Percentiles rank a stretch among this genome's conserved stretches.
Conservation (phyloP, 1,140 invertebrate species). For the Lordiphosa clarofinis region DNA sequence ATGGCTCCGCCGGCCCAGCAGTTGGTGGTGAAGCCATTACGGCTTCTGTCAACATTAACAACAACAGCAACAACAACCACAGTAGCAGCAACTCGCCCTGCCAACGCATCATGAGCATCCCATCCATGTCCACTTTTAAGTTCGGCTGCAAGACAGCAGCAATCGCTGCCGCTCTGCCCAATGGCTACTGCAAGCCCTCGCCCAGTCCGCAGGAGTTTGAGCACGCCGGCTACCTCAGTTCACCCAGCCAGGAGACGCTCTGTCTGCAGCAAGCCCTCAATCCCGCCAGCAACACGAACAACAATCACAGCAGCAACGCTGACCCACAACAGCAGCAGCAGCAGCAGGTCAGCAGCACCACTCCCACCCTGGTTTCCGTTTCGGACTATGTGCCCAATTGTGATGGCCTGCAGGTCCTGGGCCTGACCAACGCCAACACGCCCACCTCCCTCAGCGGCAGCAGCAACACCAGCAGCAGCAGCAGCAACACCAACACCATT, state of each 20-base stretch:
- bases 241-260: slow-evolving; percentile 60
- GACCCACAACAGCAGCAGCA: slow-evolving; percentile 28
- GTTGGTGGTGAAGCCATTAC: slow-evolving; percentile 4
- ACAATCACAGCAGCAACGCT: slow-evolving; percentile 30
- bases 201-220: slow-evolving; percentile 71
- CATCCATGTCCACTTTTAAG: slow-evolving; percentile 77
- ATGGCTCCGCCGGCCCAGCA: slow-evolving; percentile 12
- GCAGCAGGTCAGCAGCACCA: slow-evolving; percentile 31
- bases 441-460: slow-evolving; percentile 13
- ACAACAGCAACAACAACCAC: slow-evolving; percentile 28
- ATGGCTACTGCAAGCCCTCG: slow-evolving; percentile 76
- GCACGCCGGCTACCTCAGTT: slow-evolving; percentile 63
- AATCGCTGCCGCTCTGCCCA: slow-evolving; percentile 56
- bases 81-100: slow-evolving; percentile 24
- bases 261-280: slow-evolving; percentile 34
- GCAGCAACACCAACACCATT: slow-evolving; percentile 8
- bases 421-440: slow-evolving; percentile 26
- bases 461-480: slow-evolving; percentile 4
- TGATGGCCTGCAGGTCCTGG: slow-evolving; percentile 32
- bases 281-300: slow-evolving; percentile 51
- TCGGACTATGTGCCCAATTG: slow-evolving; percentile 60
- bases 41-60: slow-evolving; percentile 19
- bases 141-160: slow-evolving; percentile 62
- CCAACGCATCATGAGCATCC: slow-evolving; percentile 59
- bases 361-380: slow-evolving; percentile 36